A percentile compares a stretch with the other conserved stretches of the same genome.
These are phyloP conservation scores for Cantharis rustica DNA, from an alignment of 2,888 invertebrate species.

Conservation along the genomic window DNA sequence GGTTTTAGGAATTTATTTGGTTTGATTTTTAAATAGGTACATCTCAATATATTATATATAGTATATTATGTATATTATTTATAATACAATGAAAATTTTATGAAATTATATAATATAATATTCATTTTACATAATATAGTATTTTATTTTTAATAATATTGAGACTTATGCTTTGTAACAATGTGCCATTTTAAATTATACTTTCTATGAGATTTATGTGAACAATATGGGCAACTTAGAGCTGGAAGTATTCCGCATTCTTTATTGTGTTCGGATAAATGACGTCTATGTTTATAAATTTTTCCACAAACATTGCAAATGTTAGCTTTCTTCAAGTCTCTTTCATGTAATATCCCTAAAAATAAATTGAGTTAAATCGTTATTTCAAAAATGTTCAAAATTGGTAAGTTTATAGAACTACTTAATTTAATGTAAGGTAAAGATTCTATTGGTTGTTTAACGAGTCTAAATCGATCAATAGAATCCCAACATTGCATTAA, in stretches of 20 bases:
- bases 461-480: too few species aligned
- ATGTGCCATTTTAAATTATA: constrained; percentile 20
- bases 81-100: too few species aligned
- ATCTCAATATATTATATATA: too few species aligned
- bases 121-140: not conserved
- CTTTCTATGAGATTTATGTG: constrained; percentile 10
- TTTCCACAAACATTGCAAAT: constrained; percentile 55
- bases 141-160: not conserved
- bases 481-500: too few species aligned
- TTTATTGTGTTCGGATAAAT: constrained; percentile 58
- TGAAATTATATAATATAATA: too few species aligned
- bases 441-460: too few species aligned
- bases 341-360: not conserved
- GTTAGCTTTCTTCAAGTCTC: not conserved
- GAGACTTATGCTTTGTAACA: constrained; percentile 1
- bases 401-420: too few species aligned
- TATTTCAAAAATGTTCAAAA: not conserved
- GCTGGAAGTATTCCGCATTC: constrained; percentile 18
- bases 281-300: constrained; percentile 61
- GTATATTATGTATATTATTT: too few species aligned
- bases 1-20: too few species aligned
- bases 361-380: not conserved
- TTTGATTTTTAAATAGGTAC: too few species aligned
- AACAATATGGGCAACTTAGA: constrained; percentile 12
- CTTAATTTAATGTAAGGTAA: too few species aligned